These are phyloP conservation scores for Erpetoichthys calabaricus DNA, from an alignment of 2,797 vertebrate species.

Conservation along the genomic window DNA sequence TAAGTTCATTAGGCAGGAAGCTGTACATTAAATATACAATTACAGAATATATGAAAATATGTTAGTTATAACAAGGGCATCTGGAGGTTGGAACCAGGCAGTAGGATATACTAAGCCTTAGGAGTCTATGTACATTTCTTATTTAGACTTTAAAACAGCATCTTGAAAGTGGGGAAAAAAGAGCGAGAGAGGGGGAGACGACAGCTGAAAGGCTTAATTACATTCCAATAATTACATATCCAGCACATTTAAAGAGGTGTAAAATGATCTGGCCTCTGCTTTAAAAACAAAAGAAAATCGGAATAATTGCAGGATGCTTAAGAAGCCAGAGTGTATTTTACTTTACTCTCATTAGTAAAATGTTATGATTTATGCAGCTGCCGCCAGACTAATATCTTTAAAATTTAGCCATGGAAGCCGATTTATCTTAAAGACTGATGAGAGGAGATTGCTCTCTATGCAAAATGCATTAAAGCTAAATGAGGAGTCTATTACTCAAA, in stretches of 20 bases:
- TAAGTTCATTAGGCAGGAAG: no score
- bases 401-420: constrained; percentile 69
- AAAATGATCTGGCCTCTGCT: constrained; percentile 2
- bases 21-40: no score
- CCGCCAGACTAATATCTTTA: constrained; percentile 79
- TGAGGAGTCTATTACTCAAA: constrained; percentile 96
- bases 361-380: constrained; percentile 85
- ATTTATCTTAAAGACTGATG: constrained; percentile 97
- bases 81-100: no score
- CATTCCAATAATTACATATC: not conserved
- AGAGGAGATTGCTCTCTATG: constrained; percentile 84
- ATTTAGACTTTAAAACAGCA: no score
- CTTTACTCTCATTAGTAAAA: constrained; percentile 69
- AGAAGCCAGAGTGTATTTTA: constrained; percentile 52
- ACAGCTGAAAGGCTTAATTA: not conserved
- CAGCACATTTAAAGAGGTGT: not conserved
- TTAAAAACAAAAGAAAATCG: constrained; percentile 18
- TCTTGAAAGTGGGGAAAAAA: not conserved
- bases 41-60: no score
- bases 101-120: no score
- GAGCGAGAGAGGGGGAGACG: not conserved
- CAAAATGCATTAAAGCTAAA: constrained; percentile 95
- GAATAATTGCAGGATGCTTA: constrained; percentile 33
- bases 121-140: no score
- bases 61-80: no score